A percentile compares a stretch with the other conserved stretches of the same genome.
Evolutionary conservation across 2,797 vertebrate species (phyloP).

Genomic region (Alosa sapidissima): DNA sequence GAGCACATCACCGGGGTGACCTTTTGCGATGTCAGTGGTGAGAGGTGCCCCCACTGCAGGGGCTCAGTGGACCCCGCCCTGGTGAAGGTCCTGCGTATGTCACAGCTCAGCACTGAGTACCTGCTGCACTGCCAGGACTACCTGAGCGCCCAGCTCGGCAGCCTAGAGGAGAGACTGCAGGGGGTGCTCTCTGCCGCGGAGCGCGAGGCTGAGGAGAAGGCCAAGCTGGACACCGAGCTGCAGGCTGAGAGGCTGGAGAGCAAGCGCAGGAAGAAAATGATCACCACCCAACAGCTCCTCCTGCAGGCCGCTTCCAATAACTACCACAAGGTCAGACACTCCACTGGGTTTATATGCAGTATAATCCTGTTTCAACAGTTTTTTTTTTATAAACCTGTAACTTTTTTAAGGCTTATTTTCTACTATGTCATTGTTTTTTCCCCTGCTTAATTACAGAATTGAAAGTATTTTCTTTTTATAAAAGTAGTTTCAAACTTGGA

Average conservation of each 20-base stretch:
- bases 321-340: slow-evolving; percentile 66
- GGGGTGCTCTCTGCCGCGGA: slow-evolving; percentile 54
- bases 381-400: no score
- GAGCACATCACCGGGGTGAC: slow-evolving; percentile 67
- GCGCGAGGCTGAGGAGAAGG: slow-evolving; percentile 55
- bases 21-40: slow-evolving; percentile 71
- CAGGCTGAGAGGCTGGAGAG: slow-evolving; percentile 65
- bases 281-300: slow-evolving; percentile 69
- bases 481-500: not conserved
- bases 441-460: not conserved
- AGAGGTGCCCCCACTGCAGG: slow-evolving; percentile 70
- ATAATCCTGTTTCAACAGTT: no score
- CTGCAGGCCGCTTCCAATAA: slow-evolving; percentile 64
- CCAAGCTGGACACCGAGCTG: slow-evolving; percentile 58
- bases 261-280: slow-evolving; percentile 69
- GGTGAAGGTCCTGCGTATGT: slow-evolving; percentile 76
- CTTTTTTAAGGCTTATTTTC: not conserved
- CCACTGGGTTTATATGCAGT: not conserved
- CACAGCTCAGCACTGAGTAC: slow-evolving; percentile 78
- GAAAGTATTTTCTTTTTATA: not conserved
- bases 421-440: not conserved
- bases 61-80: slow-evolving; percentile 65
- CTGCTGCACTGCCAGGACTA: slow-evolving; percentile 75
- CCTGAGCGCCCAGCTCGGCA: slow-evolving; percentile 62
- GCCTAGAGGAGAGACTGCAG: slow-evolving; percentile 62